Percentiles rank a stretch among this genome's conserved stretches.
These are phyloP conservation scores for Hypsibius dujardini DNA, from an alignment of 1,140 invertebrate species.

Conservation along the genomic window DNA sequence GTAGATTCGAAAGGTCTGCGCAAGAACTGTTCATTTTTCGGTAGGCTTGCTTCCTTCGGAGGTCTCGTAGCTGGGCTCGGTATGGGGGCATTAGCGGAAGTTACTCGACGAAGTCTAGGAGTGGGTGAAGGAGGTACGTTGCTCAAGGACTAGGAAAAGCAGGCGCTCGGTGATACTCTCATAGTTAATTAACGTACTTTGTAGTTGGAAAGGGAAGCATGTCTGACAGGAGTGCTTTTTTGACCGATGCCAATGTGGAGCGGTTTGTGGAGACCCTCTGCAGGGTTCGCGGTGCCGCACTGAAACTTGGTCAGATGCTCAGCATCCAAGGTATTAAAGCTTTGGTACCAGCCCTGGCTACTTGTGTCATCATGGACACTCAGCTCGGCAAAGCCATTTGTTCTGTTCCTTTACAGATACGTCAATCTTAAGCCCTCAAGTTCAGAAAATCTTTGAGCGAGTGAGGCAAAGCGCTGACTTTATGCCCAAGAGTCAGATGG, in stretches of 20 bases:
- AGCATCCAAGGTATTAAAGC: slow-evolving; percentile 61
- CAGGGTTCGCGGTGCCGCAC: slow-evolving; percentile 84
- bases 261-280: slow-evolving; percentile 91
- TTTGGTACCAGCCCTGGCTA: background rate
- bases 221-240: slow-evolving; percentile 41
- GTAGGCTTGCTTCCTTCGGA: slow-evolving; percentile 22
- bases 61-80: slow-evolving; percentile 70
- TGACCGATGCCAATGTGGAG: slow-evolving; percentile 84
- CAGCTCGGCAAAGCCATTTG: background rate
- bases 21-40: slow-evolving; percentile 46
- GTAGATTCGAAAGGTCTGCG: slow-evolving; percentile 28
- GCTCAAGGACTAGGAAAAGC: background rate
- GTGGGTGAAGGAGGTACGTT: slow-evolving; percentile 25
- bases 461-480: slow-evolving; percentile 96
- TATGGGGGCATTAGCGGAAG: slow-evolving; percentile 73
- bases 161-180: slow-evolving; percentile 19
- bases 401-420: slow-evolving; percentile 48
- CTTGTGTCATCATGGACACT: slow-evolving; percentile 17
- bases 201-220: slow-evolving; percentile 19
- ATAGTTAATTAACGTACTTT: background rate
- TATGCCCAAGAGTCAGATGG: slow-evolving; percentile 89
- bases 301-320: slow-evolving; percentile 93
- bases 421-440: slow-evolving; percentile 66
- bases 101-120: slow-evolving; percentile 62
- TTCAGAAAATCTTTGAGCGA: slow-evolving; percentile 84